A percentile compares a stretch with the other conserved stretches of the same genome.
Evolutionary conservation across 2,797 vertebrate genomes (phyloP).

Genomic region (Sciurus carolinensis): DNA sequence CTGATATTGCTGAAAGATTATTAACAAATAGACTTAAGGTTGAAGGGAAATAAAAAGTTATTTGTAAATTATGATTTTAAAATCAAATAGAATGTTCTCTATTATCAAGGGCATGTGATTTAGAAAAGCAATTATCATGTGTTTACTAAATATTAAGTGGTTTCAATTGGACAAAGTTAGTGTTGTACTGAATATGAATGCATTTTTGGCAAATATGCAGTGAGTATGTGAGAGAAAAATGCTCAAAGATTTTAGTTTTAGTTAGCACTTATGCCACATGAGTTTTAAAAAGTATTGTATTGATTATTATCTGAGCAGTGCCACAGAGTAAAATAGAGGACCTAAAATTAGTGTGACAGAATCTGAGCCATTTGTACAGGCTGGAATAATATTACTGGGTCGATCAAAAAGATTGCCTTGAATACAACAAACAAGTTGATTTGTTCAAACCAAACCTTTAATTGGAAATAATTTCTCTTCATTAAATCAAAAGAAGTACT

Average conservation of each 20-base stretch:
- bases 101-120: neutral
- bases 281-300: neutral
- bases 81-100: constrained; percentile 16
- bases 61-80: constrained; percentile 16
- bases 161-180: neutral
- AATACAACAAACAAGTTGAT: neutral
- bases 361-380: neutral
- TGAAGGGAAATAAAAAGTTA: constrained; percentile 49
- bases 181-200: neutral
- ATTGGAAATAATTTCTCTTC: neutral
- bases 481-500: neutral
- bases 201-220: neutral
- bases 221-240: neutral
- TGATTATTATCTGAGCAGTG: neutral
- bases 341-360: neutral
- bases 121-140: neutral
- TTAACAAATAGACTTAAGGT: neutral
- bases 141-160: neutral
- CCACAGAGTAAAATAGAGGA: neutral
- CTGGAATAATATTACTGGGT: neutral
- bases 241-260: neutral
- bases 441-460: neutral
- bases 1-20: neutral
- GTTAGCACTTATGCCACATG: neutral
- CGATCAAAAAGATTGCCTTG: neutral